Conservation (phyloP, 2,113 vertebrate species). For the Pyxicephalus adspersus region DNA sequence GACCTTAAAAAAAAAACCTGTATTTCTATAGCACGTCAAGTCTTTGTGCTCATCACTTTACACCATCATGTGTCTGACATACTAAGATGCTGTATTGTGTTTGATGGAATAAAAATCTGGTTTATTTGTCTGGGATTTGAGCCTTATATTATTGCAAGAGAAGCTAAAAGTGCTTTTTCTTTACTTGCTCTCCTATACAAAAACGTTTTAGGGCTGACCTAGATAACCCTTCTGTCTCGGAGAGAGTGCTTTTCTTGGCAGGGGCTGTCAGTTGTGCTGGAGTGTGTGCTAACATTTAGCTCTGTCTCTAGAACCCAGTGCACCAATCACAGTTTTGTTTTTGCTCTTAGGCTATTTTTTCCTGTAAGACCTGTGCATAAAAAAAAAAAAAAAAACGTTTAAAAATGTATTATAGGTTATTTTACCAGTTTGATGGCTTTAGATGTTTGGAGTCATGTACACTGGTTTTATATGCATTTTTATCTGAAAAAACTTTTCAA, state of each 20-base stretch:
- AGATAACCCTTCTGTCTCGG: conserved; percentile 35
- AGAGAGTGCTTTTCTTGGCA: conserved; percentile 29
- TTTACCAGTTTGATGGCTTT: too few relatives aligned
- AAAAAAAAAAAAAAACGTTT: too few relatives aligned
- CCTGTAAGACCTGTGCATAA: neutral
- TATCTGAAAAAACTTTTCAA: too few relatives aligned
- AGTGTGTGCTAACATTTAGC: conserved; percentile 30
- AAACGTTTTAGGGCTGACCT: conserved; percentile 46
- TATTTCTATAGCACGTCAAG: neutral
- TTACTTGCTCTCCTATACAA: conserved; percentile 25
- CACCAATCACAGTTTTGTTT: neutral
- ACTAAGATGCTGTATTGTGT: conserved; percentile 19
- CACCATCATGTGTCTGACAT: conserved; percentile 43
- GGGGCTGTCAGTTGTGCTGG: conserved; percentile 33
- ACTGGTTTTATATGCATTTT: too few relatives aligned
- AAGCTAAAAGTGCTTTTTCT: conserved; percentile 37
- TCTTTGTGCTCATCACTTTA: neutral
- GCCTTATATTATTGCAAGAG: conserved; percentile 24
- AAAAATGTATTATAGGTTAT: too few relatives aligned
- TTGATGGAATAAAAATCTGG: conserved; percentile 14
- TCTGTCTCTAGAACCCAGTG: conserved; percentile 9
- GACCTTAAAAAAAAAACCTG: neutral
- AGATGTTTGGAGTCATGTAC: too few relatives aligned
- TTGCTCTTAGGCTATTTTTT: neutral
- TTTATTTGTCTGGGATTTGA: conserved; percentile 30